Percentiles rank a stretch among this genome's conserved stretches.
Conservation (phyloP, 1,140 invertebrate genomes). For the Apis cerana region DNA sequence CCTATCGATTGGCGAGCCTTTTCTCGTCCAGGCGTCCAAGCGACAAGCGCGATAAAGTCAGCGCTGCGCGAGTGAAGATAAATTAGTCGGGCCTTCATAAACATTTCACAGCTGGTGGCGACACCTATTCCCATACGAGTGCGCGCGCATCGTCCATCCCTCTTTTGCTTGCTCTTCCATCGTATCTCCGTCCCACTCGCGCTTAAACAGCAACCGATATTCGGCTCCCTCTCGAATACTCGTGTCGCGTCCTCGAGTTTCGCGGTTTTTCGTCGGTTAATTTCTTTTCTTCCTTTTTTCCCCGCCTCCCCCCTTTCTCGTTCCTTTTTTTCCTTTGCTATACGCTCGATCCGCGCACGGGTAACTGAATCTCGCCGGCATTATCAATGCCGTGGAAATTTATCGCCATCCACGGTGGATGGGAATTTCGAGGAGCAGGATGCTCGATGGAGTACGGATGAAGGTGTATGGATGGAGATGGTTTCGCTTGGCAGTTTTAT, state of each 20-base stretch:
- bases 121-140: constrained; percentile 48
- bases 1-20: constrained; percentile 55
- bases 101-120: constrained; percentile 79
- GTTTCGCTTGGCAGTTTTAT: neutral
- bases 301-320: neutral
- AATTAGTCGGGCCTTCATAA: constrained; percentile 80
- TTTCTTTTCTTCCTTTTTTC: constrained; percentile 37
- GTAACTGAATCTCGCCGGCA: constrained; percentile 45
- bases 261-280: constrained; percentile 45
- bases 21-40: constrained; percentile 12
- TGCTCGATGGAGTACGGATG: neutral
- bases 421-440: neutral
- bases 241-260: constrained; percentile 43
- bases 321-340: constrained; percentile 12
- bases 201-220: neutral
- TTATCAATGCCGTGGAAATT: constrained; percentile 52
- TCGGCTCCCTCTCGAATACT: constrained; percentile 52
- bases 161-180: neutral
- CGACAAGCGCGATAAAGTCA: constrained; percentile 59
- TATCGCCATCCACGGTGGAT: constrained; percentile 21
- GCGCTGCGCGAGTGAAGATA: constrained; percentile 72
- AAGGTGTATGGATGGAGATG: too few relatives aligned
- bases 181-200: too few relatives aligned
- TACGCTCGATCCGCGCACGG: neutral
- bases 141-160: constrained; percentile 10